phyloP scores from a whole-genome alignment of 2,797 vertebrate genomes.

The Champsocephalus gunnari region DNA sequence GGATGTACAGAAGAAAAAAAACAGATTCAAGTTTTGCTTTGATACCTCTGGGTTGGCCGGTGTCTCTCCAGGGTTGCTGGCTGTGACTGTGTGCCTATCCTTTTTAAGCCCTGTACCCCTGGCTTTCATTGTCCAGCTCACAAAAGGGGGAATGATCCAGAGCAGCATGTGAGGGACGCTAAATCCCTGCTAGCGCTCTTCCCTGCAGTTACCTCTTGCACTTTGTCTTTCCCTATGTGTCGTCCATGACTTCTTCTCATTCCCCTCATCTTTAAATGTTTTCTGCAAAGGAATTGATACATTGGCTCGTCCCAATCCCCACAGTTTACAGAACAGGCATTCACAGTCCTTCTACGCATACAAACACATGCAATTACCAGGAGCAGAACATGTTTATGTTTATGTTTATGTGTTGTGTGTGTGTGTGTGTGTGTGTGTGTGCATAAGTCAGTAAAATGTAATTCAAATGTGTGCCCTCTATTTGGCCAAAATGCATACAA shows the following conservation, averaged over 20 bases:
- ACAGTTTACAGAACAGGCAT: not conserved
- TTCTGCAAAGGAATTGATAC: constrained; percentile 6
- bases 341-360: not conserved
- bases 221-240: constrained; percentile 12
- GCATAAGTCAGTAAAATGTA: not conserved
- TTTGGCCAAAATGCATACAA: not conserved
- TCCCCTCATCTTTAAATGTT: not conserved
- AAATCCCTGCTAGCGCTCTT: constrained; percentile 68
- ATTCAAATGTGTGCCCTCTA: not conserved
- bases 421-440: constrained; percentile 1
- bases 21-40: too few relatives aligned
- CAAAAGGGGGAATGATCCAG: constrained; percentile 87
- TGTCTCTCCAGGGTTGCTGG: constrained; percentile 61
- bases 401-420: not conserved
- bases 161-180: constrained; percentile 78
- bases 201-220: constrained; percentile 34
- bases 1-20: not conserved
- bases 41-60: constrained; percentile 41
- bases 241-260: constrained; percentile 4
- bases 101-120: constrained; percentile 79
- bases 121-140: constrained; percentile 79
- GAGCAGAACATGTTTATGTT: not conserved
- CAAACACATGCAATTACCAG: not conserved
- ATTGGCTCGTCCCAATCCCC: not conserved
- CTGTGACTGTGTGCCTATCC: constrained; percentile 54